Conservation (phyloP, 2,888 invertebrate genomes). For the Sesamia inferens region DNA sequence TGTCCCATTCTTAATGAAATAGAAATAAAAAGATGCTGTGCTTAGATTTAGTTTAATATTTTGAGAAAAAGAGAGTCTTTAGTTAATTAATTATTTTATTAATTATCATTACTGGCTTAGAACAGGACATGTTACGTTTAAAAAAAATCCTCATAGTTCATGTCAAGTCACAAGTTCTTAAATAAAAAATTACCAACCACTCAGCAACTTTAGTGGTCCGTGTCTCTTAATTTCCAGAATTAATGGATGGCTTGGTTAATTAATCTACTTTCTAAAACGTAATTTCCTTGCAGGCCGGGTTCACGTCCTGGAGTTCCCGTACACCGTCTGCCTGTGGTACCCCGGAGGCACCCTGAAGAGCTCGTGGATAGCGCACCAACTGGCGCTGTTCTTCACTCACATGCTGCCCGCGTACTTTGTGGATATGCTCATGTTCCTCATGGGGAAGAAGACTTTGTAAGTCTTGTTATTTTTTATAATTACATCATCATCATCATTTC, state of each 20-base stretch:
- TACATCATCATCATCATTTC: too few species aligned
- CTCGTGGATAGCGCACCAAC: slow-evolving; percentile 91
- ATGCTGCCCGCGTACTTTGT: slow-evolving; percentile 94
- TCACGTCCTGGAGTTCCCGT: slow-evolving; percentile 92
- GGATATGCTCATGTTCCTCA: slow-evolving; percentile 91
- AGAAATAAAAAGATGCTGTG: too few species aligned
- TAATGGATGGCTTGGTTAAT: not conserved
- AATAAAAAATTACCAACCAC: too few species aligned
- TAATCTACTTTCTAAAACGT: not conserved
- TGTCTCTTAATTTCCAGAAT: not conserved
- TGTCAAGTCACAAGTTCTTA: not conserved
- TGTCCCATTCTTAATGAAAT: too few species aligned
- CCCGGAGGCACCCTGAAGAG: slow-evolving; percentile 94
- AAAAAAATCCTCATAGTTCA: not conserved
- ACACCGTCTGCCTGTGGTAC: slow-evolving; percentile 94
- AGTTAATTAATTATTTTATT: too few species aligned
- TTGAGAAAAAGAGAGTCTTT: too few species aligned
- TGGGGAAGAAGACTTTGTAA: slow-evolving; percentile 93
- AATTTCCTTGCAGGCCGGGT: slow-evolving; percentile 80
- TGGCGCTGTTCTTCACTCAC: slow-evolving; percentile 93
- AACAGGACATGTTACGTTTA: not conserved
- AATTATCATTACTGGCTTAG: too few species aligned
- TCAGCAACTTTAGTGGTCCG: not conserved
- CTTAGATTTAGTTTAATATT: too few species aligned
- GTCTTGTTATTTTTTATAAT: not conserved